Conservation (phyloP, 2,888 invertebrate species). For the Drosophila pegasa region DNA sequence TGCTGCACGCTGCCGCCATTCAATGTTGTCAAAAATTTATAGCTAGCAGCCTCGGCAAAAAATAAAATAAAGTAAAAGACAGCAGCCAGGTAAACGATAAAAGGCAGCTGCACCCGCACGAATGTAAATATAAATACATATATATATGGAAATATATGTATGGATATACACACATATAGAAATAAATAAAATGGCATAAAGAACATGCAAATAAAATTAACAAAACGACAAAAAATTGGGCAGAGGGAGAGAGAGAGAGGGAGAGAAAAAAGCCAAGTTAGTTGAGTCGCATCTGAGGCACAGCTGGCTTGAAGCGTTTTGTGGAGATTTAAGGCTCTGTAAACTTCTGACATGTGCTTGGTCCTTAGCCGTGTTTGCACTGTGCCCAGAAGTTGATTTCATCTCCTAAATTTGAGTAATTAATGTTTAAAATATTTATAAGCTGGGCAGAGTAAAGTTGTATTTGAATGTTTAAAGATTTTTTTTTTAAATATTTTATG, state of each 20-base stretch:
- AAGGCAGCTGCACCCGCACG: constrained; percentile 27
- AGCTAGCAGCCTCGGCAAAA: constrained; percentile 24
- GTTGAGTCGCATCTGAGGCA: constrained; percentile 23
- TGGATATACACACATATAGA: constrained; percentile 25
- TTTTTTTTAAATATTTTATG: no score
- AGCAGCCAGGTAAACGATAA: constrained; percentile 43
- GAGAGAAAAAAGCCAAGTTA: constrained; percentile 9
- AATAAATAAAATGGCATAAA: constrained; percentile 73
- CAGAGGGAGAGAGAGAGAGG: background rate
- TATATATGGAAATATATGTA: background rate
- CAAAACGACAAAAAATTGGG: constrained; percentile 42
- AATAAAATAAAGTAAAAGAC: constrained; percentile 17
- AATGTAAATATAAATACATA: constrained; percentile 18
- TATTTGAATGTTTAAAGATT: background rate
- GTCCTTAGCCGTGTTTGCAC: background rate
- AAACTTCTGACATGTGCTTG: constrained; percentile 1
- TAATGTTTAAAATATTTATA: background rate
- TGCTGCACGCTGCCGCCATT: constrained; percentile 61
- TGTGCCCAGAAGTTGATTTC: constrained; percentile 5
- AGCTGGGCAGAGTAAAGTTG: background rate
- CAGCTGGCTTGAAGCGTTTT: constrained; percentile 31
- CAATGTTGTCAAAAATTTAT: constrained; percentile 75
- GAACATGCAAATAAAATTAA: constrained; percentile 77
- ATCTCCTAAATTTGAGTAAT: background rate
- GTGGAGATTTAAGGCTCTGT: constrained; percentile 32